Evolutionary conservation across 2,797 vertebrate species (phyloP).

Genomic region (Rhabdomys pumilio): DNA sequence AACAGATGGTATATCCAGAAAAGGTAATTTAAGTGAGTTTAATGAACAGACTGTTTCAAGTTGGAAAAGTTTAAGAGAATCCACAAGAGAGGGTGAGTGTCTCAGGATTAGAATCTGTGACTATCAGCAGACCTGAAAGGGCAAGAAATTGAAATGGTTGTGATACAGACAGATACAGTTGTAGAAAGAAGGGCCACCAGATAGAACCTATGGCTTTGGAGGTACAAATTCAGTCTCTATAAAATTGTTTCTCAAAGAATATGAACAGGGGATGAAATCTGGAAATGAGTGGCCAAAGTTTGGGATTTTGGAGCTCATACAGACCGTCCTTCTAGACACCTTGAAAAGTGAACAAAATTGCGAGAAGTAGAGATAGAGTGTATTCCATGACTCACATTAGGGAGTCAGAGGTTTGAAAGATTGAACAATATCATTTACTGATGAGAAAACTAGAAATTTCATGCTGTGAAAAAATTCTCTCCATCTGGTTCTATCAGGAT

Average conservation of each 20-base stretch:
- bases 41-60: conserved; percentile 5
- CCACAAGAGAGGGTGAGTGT: background rate
- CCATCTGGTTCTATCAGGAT: conserved; percentile 8
- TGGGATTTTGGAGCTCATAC: background rate
- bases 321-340: background rate
- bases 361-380: background rate
- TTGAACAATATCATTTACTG: background rate
- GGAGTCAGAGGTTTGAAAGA: background rate
- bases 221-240: background rate
- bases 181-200: background rate
- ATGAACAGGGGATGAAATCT: background rate
- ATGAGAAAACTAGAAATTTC: conserved; percentile 10
- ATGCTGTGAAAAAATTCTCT: conserved; percentile 29
- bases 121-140: background rate
- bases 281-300: background rate
- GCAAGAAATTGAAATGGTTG: background rate
- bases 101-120: background rate
- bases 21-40: conserved; percentile 34
- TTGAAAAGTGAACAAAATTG: background rate
- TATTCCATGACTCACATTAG: background rate
- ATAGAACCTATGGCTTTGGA: background rate
- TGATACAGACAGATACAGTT: background rate
- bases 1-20: conserved; percentile 32
- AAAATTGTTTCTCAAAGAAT: background rate
- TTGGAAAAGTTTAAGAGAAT: conserved; percentile 54